Conservation (phyloP, 2,888 invertebrate species). For the Merodon equestris region DNA sequence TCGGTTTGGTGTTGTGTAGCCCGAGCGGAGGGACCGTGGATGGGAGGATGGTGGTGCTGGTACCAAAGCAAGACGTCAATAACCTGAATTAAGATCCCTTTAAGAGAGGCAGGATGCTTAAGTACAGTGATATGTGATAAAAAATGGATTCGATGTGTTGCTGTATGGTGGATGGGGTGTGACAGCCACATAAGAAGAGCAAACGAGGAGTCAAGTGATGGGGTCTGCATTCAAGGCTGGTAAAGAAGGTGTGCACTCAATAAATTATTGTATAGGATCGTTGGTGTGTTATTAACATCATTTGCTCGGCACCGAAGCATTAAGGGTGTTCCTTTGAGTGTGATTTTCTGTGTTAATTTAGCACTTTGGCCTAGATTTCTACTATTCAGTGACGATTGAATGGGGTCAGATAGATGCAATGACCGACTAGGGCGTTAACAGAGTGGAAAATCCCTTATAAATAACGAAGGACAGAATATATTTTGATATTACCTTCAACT, state of each 20-base stretch:
- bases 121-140: background rate
- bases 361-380: slow-evolving; percentile 35
- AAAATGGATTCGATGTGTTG: slow-evolving; percentile 45
- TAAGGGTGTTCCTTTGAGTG: slow-evolving; percentile 20
- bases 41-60: no score
- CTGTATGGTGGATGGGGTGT: background rate
- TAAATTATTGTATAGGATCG: slow-evolving; percentile 28
- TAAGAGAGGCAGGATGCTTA: background rate
- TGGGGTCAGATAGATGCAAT: slow-evolving; percentile 4
- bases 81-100: slow-evolving; percentile 35
- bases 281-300: slow-evolving; percentile 25
- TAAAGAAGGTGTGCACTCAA: slow-evolving; percentile 35
- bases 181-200: background rate
- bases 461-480: background rate
- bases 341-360: slow-evolving; percentile 28
- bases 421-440: background rate
- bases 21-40: no score
- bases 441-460: no score
- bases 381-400: slow-evolving; percentile 9
- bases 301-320: background rate
- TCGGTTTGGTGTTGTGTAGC: no score
- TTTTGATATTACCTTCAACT: background rate
- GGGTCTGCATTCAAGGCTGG: slow-evolving; percentile 54
- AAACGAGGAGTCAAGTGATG: slow-evolving; percentile 16
- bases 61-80: slow-evolving; percentile 32